Base-by-base conservation (phyloP, 30 jellyfish, hydroid and myxozoan species). In the Nemopilema nomurai region DNA sequence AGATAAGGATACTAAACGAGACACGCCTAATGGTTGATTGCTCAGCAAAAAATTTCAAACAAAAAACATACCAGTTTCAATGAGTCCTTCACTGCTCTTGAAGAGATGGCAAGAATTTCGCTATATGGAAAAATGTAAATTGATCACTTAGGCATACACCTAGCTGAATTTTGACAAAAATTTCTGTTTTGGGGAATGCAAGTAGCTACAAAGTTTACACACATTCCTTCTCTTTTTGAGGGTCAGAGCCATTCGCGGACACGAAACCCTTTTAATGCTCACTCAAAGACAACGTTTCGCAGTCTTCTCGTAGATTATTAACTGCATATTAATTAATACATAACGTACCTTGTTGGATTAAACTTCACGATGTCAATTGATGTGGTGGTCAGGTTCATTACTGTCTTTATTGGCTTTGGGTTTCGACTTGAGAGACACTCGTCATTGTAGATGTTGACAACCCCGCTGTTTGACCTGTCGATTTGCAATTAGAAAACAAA, bases 331-430 rank as follows among this genome's bases (percentile, higher is more conserved):
- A n/a, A n/a, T n/a, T n/a, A 49, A 16, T 67, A 0, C n/a, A 20
- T 21, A 17, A 22, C 87, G 17, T 79, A 91, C 97, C 97, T 86
- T 16, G 96, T 80, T 67, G 96, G 82, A 51, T 91, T 91, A 67
- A 91, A 91, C 51, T 28, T 49, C 7, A 84, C 68, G 26, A 71
- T 65, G 77, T 81, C 89, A 13, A 91, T 82, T n/a, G 86, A 21
- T n/a, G n/a, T n/a, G 7, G 97, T 91, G 1, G 90, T 82, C 8
- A 91, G 82, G 70, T 91, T 91, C 87, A 91, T 28, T 19, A 91
- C 82, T 0, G 93, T 66, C 80, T 91, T 91, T 19, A 81, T 33
- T 53, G 97, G 97, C 51, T 87, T 63, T 24, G 97, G 97, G 52
- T 63, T 67, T 18, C 82, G 84, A 18, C 41, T 67, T 25, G 65